Evolutionary conservation across 2,113 vertebrate species (phyloP).

Genomic region (Urocolius indicus): DNA sequence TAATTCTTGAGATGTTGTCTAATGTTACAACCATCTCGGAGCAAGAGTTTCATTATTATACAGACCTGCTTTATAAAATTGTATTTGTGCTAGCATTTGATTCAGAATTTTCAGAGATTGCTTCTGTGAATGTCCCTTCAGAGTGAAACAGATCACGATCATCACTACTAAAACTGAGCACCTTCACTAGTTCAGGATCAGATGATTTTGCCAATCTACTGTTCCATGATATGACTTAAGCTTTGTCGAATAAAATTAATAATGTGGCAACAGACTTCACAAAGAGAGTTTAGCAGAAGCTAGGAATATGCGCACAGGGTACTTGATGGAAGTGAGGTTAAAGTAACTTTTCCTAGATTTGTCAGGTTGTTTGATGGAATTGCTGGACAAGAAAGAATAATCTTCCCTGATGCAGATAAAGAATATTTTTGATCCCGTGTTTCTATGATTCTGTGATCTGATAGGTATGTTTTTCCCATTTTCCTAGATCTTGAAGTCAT

Average conservation of each 20-base stretch:
- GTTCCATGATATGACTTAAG: neutral
- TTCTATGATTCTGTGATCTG: neutral
- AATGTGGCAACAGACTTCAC: neutral
- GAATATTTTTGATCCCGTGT: conserved; percentile 34
- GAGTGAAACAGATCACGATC: neutral
- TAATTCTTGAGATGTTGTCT: neutral
- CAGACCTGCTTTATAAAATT: neutral
- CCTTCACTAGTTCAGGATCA: neutral
- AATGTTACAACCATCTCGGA: neutral
- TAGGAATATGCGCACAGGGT: too few relatives aligned
- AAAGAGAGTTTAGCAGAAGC: neutral
- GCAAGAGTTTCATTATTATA: neutral
- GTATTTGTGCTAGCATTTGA: neutral
- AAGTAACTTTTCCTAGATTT: neutral
- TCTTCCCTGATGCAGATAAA: neutral
- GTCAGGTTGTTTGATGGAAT: neutral
- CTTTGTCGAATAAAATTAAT: neutral
- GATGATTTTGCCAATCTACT: neutral
- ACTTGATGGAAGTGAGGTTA: neutral
- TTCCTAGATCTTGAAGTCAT: conserved; percentile 51
- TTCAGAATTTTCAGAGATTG: neutral
- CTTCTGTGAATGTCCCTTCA: neutral
- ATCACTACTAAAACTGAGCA: neutral
- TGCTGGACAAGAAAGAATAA: neutral
- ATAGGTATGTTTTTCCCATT: conserved; percentile 40